Base-by-base conservation (phyloP, 2,888 invertebrate species). In the Alentia gelatinosa region DNA sequence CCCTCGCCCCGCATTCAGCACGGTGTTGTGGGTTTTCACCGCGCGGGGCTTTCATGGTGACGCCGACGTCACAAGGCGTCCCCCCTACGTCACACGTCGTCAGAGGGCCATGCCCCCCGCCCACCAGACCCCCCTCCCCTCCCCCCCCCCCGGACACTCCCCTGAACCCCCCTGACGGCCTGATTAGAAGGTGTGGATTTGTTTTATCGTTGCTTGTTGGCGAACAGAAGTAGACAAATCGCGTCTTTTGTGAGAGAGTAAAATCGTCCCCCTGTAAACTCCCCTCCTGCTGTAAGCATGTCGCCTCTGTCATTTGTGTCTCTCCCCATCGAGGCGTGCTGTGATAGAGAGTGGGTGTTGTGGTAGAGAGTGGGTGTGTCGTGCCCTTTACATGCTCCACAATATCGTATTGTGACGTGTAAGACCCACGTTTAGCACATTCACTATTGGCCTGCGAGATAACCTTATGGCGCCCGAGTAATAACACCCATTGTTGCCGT, bases 121-220 rank as follows among this genome's bases (percentile, higher is more conserved):
- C 5, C 15, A 63, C 63, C 30, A 26, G 68, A 15, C 68, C 26
- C 68, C n/a, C n/a, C n/a, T 19, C 47, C 7, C 47, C 30, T 30
- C 68, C 68, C 68, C 26, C 30, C 68, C 68, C 68, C 68, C 26
- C 68, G 15, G 30, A 4, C n/a, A n/a, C 26, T 26, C 68, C 30
- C 68, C 68, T 30, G 30, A 68, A n/a, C 1, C 30, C 68, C 30
- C 12, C 33, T 30, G 30, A 26, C 68, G 26, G 68, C 33, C 4
- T 68, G 30, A 68, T 68, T 68, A 68, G 68, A 68, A 68, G 68
- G 68, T 68, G 68, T 30, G 68, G 30, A 30, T 68, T 68, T 68
- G 68, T 68, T 68, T 68, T 68, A 68, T 68, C 33, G 33, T 12
- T 30, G 68, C 30, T 30, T 68, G 68, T 68, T 68, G 68, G 12